A percentile compares a stretch with the other conserved stretches of the same genome.
Conservation (phyloP, 2,113 vertebrate species). For the Tenebrosternarchus preto region DNA sequence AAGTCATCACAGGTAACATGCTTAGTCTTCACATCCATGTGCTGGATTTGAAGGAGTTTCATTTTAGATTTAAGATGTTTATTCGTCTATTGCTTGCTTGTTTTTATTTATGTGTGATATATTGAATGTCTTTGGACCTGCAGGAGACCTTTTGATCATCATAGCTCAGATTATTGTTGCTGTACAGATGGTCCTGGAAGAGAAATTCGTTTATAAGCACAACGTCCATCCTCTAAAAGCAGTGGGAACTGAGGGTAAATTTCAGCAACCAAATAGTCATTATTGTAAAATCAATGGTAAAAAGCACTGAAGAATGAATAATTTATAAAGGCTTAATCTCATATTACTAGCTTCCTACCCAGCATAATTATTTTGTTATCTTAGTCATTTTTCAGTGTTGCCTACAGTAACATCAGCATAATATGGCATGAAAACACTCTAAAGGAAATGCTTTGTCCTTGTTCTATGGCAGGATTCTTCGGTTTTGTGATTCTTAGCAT, state of each 20-base stretch:
- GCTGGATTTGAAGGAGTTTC: background rate
- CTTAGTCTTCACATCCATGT: background rate
- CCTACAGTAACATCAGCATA: background rate
- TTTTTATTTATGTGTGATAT: background rate
- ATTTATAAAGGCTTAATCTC: too few relatives aligned
- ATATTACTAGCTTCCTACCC: too few relatives aligned
- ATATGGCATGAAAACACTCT: background rate
- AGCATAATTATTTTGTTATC: too few relatives aligned
- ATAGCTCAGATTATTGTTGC: constrained; percentile 88
- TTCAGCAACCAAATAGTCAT: background rate
- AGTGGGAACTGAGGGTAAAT: constrained; percentile 87
- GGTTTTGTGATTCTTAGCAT: constrained; percentile 86
- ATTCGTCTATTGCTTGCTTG: constrained; percentile 1
- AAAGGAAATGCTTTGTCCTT: background rate
- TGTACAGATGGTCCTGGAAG: constrained; percentile 95
- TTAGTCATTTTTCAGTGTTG: too few relatives aligned
- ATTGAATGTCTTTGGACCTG: background rate
- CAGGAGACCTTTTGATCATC: constrained; percentile 91
- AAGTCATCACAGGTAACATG: constrained; percentile 84
- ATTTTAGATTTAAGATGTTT: background rate
- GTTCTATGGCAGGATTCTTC: constrained; percentile 79
- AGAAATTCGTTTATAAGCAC: constrained; percentile 91
- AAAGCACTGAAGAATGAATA: too few relatives aligned
- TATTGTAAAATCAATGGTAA: background rate
- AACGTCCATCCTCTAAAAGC: constrained; percentile 88